Base-by-base conservation (phyloP, 2,797 vertebrate genomes). In the Oryzias dopingdopingensis region DNA sequence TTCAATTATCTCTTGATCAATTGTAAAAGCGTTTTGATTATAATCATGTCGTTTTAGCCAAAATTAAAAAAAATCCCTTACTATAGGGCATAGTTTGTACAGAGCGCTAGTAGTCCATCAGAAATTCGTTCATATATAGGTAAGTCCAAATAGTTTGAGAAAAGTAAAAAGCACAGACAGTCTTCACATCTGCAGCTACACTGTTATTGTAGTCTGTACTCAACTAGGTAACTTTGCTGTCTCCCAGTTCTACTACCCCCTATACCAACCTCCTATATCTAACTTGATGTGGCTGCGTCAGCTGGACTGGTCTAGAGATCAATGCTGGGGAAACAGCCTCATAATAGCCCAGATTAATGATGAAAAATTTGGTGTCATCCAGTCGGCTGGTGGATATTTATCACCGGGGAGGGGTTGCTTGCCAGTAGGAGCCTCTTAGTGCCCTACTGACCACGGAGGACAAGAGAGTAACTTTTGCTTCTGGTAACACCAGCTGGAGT, bases 341-440 rank as follows among this genome's bases (percentile, higher is more conserved):
- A 95, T 96, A 97, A 97, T 94, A 89, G 93, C 76, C 81, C 66
- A 57, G 86, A 97, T 97, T 99, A 99, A 98, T 97, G 95, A 98
- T 96, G 96, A 98, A 96, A 96, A 96, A 99, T 97, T 91, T 89
- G 89, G 92, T 91, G 92, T 96, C 96, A 94, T 90, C 86, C 83
- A 69, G 83, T 68, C 88, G 88, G 90, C 86, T 90, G 82, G 78
- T 83, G 80, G 90, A 93, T 94, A 97, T 99, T 95, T 89, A 97
- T 98, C 96, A 98, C 92, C 66, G 83, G 86, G 80, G 62, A 81
- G 81, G 80, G 50, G 78, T 83, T 83, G 53, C 79, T 85, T 93
- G 92, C 91, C 91, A 91, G 90, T 90, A 81, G 75, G 62, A 76
- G 49, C 78, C 83, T 86, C 85, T 77, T 81, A 84, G 82, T 81